Conservation (phyloP, 2,888 invertebrate species). For the Meteorus cinctellus region DNA sequence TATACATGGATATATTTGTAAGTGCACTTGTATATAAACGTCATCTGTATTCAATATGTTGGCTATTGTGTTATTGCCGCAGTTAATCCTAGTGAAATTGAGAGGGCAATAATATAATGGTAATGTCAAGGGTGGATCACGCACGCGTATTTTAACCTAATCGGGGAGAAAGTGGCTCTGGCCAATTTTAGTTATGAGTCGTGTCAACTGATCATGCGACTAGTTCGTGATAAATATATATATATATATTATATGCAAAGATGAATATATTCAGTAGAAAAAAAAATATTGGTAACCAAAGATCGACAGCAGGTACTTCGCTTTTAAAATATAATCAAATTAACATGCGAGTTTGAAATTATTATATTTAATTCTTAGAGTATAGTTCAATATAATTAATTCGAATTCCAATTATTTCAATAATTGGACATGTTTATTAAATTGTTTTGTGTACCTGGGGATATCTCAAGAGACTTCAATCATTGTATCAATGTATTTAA, state of each 20-base stretch:
- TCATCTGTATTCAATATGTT: constrained; percentile 35
- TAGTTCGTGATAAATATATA: not conserved
- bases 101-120: constrained; percentile 27
- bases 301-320: too few relatives aligned
- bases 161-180: constrained; percentile 48
- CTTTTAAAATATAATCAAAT: too few relatives aligned
- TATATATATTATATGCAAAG: not conserved
- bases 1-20: too few relatives aligned
- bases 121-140: constrained; percentile 51
- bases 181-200: constrained; percentile 31
- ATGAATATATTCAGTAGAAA: not conserved
- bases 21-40: not conserved
- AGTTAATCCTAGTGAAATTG: constrained; percentile 33
- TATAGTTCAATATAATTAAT: not conserved
- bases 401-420: not conserved
- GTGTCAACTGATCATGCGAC: constrained; percentile 20
- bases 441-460: not conserved
- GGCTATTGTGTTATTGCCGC: constrained; percentile 16
- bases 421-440: not conserved
- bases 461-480: not conserved
- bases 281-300: not conserved
- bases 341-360: not conserved
- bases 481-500: not conserved
- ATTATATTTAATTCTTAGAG: not conserved
- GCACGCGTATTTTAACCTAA: constrained; percentile 59